A percentile compares a stretch with the other conserved stretches of the same genome.
These are phyloP conservation scores for Axis porcinus DNA, from an alignment of 2,113 vertebrate species.

Conservation along the genomic window DNA sequence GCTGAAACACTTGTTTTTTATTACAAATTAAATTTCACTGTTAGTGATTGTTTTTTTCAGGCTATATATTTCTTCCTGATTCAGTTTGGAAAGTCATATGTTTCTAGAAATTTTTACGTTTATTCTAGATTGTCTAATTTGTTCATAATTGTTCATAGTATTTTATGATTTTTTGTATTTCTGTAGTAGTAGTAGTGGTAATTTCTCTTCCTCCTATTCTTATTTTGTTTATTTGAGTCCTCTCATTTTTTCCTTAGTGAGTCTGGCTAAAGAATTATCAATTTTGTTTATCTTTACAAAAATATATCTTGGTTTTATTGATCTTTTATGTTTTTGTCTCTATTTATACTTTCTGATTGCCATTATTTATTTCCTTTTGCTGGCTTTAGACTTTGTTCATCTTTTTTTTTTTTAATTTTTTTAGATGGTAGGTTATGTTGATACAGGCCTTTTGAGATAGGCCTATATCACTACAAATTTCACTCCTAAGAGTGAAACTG, in stretches of 20 bases:
- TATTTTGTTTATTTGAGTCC: background rate
- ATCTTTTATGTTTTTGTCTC: background rate
- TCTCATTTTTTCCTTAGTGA: background rate
- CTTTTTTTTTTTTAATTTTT: background rate
- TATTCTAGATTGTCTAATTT: background rate
- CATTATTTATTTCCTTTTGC: background rate
- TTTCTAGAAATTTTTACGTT: background rate
- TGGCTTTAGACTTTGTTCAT: background rate
- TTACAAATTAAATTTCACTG: background rate
- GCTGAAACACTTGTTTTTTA: background rate
- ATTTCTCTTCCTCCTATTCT: background rate
- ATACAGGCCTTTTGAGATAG: background rate
- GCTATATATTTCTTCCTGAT: background rate
- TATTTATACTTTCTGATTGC: background rate
- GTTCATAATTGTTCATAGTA: background rate
- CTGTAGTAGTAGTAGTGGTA: background rate
- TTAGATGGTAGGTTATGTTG: background rate
- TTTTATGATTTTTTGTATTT: background rate
- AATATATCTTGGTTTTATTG: background rate
- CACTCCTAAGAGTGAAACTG: background rate
- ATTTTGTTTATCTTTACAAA: background rate
- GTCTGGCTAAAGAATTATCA: background rate
- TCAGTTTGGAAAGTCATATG: background rate
- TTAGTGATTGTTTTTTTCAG: background rate
- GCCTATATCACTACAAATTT: background rate